Evolutionary conservation across 2,797 vertebrate species (phyloP).

Genomic region (Typhlichthys subterraneus): DNA sequence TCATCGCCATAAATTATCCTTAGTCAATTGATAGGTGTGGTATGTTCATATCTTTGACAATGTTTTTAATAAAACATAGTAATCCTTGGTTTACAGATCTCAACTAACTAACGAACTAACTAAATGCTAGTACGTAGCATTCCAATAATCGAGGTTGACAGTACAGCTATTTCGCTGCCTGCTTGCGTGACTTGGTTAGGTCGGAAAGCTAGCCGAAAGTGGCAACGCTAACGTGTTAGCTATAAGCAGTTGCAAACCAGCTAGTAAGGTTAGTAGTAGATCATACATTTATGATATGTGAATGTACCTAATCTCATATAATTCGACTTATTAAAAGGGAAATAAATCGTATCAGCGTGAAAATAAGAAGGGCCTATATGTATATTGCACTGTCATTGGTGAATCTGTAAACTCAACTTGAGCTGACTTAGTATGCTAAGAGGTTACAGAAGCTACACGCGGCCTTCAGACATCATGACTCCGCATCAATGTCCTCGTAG

Average conservation of each 20-base stretch:
- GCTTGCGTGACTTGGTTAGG: conserved; percentile 33
- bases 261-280: conserved; percentile 16
- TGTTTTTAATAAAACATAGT: too few relatives aligned
- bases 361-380: background rate
- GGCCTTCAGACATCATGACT: conserved; percentile 60
- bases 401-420: conserved; percentile 39
- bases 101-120: too few relatives aligned
- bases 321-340: rapidly evolving
- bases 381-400: conserved; percentile 25
- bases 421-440: conserved; percentile 38
- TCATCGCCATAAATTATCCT: too few relatives aligned
- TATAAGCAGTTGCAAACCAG: conserved; percentile 18
- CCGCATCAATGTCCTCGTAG: conserved; percentile 49
- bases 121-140: too few relatives aligned
- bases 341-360: background rate
- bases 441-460: conserved; percentile 52
- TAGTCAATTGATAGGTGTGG: too few relatives aligned
- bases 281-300: background rate
- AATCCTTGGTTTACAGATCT: too few relatives aligned
- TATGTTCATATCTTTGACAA: too few relatives aligned
- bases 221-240: conserved; percentile 31
- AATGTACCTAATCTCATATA: background rate
- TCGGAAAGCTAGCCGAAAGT: conserved; percentile 8
- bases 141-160: background rate
- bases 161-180: conserved; percentile 19